Base-by-base conservation (phyloP, 1,140 invertebrate species). In the Apis florea region DNA sequence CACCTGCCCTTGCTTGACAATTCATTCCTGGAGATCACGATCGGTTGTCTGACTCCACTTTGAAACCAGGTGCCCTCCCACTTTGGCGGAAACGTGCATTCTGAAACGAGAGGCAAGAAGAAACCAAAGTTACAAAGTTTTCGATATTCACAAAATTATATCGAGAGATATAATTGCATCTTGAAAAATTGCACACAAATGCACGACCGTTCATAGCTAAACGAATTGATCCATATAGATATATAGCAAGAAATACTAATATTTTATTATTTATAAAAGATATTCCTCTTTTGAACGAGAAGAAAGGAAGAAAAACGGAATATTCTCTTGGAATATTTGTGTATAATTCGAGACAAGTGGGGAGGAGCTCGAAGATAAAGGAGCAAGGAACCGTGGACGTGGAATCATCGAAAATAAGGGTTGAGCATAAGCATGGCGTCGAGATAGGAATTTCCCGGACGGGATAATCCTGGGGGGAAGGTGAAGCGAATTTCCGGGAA, bases 41-140 rank as follows among this genome's bases (percentile, higher is more conserved):
- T 97, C 63, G 96, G 95, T 89, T 97, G 96, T 89, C 96, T 95
- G 86, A 97, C 96, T 59, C 97, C 97, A 80, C 96, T 97, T 91
- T 97, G 96, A 93, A 97, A 97, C 97, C 97, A 97, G 78, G 95
- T 96, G 78, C 97, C 97, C 88, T 96, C 95, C 97, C 97, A 97
- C 79, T 95, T 94, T 70, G 95, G 93, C 80, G 97, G 97, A 93
- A 97, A 97, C 84, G 95, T 95, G 93, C 97, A 97, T 91, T 96
- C 96, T 95, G 95, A 72, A 76, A 84, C 21, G n/a, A 40, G n/a
- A n/a, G n/a, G n/a, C 6, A 40, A 31, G 31, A 40, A 40, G 5
- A 40, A 40, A 40, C 5, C 5, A 40, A 40, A 0, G 6, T 40
- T 40, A 40, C 5, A 40, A n/a, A n/a, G n/a, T 6, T 6, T 40